Evolutionary conservation across 2,113 vertebrate genomes (phyloP), one percentile per base, ranked within the genome.

Genomic region (Sarotherodon lohbergeri): DNA sequence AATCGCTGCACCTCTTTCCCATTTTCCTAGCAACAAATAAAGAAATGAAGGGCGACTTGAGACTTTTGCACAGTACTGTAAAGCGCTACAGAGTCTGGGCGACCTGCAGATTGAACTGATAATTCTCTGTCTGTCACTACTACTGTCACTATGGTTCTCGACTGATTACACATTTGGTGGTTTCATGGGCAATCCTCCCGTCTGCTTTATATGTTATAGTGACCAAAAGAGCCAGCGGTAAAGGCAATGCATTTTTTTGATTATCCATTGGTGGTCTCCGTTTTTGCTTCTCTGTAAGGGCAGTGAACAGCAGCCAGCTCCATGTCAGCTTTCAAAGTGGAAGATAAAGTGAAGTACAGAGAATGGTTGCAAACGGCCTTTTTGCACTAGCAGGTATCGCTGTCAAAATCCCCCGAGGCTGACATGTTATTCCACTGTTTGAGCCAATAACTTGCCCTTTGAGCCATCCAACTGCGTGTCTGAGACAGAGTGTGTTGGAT

Each of bases 391-490:
- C 83, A 86, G 90, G 83, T 91, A 82, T 39, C 56, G 71, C 6
- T 34, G 89, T 90, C 88, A 71, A 86, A 93, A 68, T 57, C 91
- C 90, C 92, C 88, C 1, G 63, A 89, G 90, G 88, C 88, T 85
- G 88, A 91, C 86, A 90, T 84, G 68, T 86, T 91, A 89, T 91
- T 93, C 85, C 66, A 39, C 84, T 84, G 61, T 90, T 93, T 91
- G 92, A 94, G 93, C 87, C 91, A 85, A 91, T 91, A 92, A 90
- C 87, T 54, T 86, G 81, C 73, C 83, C 91, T 91, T 88, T 87
- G 82, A 86, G 89, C 88, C 84, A 81, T 87, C 80, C 71, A 39
- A n/a, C 73, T 55, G 14, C 43, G 17, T 57, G 55, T 52, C 27
- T n/a, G 17, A 10, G 27, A 48, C n/a, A 66, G 24, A 50, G 48